Evolutionary conservation across 2,888 invertebrate genomes (phyloP), one percentile per base, ranked within the genome.

Genomic region (Pollenia angustigena): DNA sequence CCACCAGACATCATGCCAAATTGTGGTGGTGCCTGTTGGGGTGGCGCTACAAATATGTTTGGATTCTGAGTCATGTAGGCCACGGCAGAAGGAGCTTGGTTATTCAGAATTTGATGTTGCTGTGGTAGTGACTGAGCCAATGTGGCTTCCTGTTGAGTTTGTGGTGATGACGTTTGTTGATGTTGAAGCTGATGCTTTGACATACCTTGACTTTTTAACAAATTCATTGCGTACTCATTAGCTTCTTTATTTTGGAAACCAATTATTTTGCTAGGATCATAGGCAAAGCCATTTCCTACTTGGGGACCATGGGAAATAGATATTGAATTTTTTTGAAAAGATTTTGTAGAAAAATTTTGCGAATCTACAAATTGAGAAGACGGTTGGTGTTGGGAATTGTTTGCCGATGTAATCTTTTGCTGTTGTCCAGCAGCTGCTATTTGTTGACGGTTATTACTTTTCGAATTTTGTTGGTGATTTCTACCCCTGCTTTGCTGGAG

Each of bases 21-120:
- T 12, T 96, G 96, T 90, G 96, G 96, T 52, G 85, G 76, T 8
- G 68, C 58, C 50, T 87, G 79, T 52, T 69, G 81, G 4, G 76
- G 69, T 42, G 85, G 52, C 8, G 88, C 62, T 16, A 87, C 72
- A 78, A 69, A 81, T 23, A 81, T 40, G 23, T 89, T 89, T 7
- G 89, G 81, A 54, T 87, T 89, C 3, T 88, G 85, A 44, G 62
- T 50, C 50, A 85, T 82, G 58, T 64, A 81, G 48, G 82, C 40
- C 50, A 82, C 62, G 58, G 83, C 50, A 71, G 84, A 74, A 32
- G 87, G 46, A 7, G 87, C 42, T 66, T 82, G 88, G 2, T 80
- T 80, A 11, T 72, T 83, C 7, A 68, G 50, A 11, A 66, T 58
- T 66, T 81, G 74, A 16, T 72, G 56, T 78, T 50, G 85, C 68